Conservation (phyloP, 2,113 vertebrate species). For the Holacanthus passer region DNA sequence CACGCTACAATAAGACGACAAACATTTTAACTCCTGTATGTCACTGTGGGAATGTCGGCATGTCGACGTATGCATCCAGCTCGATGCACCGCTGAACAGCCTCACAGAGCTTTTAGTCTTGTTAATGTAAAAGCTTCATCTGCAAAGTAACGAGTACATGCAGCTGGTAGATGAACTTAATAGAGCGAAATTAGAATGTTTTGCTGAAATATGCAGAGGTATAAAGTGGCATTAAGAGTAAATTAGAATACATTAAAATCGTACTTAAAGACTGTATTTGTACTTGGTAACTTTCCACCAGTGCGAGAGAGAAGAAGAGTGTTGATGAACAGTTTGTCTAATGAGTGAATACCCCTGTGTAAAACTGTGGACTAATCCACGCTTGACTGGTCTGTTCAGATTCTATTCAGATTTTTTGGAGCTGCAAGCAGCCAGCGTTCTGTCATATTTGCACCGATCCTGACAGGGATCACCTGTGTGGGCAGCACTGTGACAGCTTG, state of each 20-base stretch:
- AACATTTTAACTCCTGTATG: background rate
- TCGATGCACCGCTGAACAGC: background rate
- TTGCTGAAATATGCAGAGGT: background rate
- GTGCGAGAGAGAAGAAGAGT: background rate
- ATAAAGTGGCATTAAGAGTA: background rate
- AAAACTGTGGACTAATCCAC: background rate
- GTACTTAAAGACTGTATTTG: background rate
- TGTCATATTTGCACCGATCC: background rate
- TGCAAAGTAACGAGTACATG: background rate
- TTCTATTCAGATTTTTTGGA: background rate
- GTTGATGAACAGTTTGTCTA: background rate
- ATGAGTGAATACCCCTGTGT: background rate
- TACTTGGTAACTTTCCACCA: background rate
- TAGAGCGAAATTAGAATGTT: background rate
- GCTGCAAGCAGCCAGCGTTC: background rate
- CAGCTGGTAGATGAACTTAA: background rate
- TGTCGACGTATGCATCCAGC: background rate
- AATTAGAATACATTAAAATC: background rate
- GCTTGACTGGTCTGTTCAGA: background rate
- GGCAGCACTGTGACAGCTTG: conserved; percentile 17
- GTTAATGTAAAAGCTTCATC: background rate
- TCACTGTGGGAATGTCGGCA: no score
- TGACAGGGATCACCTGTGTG: conserved; percentile 28
- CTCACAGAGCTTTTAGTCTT: background rate
- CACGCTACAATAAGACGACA: no score